Base-by-base conservation (phyloP, 2,797 vertebrate genomes). In the Coracias cyanogaster region DNA sequence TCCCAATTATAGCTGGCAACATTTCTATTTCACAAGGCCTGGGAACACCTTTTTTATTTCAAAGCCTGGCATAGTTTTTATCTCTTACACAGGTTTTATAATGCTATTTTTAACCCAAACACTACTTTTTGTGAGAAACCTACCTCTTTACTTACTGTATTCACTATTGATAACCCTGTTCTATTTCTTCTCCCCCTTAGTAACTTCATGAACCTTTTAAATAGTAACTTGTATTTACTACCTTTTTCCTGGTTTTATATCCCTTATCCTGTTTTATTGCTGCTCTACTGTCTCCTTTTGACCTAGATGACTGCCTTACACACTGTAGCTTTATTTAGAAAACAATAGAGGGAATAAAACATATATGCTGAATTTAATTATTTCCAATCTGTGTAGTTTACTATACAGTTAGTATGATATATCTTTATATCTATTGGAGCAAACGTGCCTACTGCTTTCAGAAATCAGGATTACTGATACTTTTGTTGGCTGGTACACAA, bases 221-320 rank as follows among this genome's bases (percentile, higher is more conserved):
- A 80, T 28, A 83, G 37, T 65, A 94, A 81, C 48, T 89, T 19
- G 25, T 41, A 71, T 93, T 95, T 95, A 86, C 57, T 67, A 37
- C 45, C 35, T 74, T 67, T 81, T 91, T 57, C 39, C 64, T 57
- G 18, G 0, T 48, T 89, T 92, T 90, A 86, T 81, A 54, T 49
- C 24, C 41, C 22, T 85, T 60, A 52, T 49, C 37, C 33, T 82
- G 11, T 57, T 85, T 94, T 55, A 94, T 41, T 73, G 46, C 48
- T 70, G 48, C 45, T 77, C 43, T 93, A 8, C 43, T 33, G 20
- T 55, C 54, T 95, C 43, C 25, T 69, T 93, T 78, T 77, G 67
- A 71, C 65, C n/a, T 62, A 67, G 33, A 70, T 22, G 29, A 49
- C 28, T 84, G 22, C 67, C 11, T 85, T 61, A 26, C 14, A 54